Base-by-base conservation (phyloP, 64 coral and sea anemone genomes). In the Trachythela sp. region DNA sequence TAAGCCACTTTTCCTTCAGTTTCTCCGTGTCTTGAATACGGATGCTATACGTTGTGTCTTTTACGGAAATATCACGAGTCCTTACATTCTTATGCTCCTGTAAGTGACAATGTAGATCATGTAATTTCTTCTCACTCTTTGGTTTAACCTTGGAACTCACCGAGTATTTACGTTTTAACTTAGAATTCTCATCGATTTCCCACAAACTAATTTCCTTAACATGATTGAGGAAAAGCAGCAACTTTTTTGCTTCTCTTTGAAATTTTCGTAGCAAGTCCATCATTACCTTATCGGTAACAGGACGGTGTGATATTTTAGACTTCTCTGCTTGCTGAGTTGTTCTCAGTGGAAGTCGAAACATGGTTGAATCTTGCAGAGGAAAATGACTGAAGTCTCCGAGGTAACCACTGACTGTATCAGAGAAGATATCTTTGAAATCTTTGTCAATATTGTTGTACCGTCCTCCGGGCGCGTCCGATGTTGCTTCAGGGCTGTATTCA, bases 311-410 rank as follows among this genome's bases (percentile, higher is more conserved):
- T 17, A 99, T 93, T 31, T 99, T 83, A 9, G 96, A 99, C 35
- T 29, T 31, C 40, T 87, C 41, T 22, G 96, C 89, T 51, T 77
- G 87, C 39, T 34, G 29, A 42, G 59, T 70, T 11, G 39, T 93
- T 90, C 96, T 59, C 48, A 99, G 2, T 34, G 96, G 96, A 60
- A 99, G 88, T 27, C 96, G 91, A 54, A 99, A 93, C 96, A 99
- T 95, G 29, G 96, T 99, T n/a, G 91, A 85, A 20, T 70, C 85
- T 92, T 99, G 68, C 7, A 95, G 87, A 10, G 42, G 42, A 39
- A 99, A 99, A 52, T 26, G 56, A 64, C 77, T 72, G 40, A 94
- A 92, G 34, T 99, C 89, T 50, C 91, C 91, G 17, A 99, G 59
- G 40, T 94, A 99, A 17, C 93, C 90, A 26, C 30, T 89, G 70